Base-by-base conservation (phyloP, 2,797 vertebrate species). In the Craterocephalus amniculus region DNA sequence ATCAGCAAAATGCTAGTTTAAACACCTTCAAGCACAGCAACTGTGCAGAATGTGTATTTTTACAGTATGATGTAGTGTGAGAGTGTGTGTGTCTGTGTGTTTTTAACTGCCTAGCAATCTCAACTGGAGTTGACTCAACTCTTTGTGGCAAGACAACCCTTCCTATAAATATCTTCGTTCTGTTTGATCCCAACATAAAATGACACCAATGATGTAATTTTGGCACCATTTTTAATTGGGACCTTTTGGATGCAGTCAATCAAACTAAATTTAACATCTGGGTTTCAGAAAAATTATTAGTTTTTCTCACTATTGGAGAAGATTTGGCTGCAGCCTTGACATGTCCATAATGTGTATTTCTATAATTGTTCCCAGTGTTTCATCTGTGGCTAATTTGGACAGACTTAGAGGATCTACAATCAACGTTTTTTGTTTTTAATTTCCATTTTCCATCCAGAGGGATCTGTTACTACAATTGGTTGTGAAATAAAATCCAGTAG, bases 21-120 rank as follows among this genome's bases (percentile, higher is more conserved):
- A 77, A 74, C 12, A n/a, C 48, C 13, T 69, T 62, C 29, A 43
- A 56, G 52, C n/a, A 20, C 18, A 57, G 10, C 29, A 45, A 54
- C 27, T 63, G 51, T 67, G 61, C 63, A 51, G 35, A 73, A 16
- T 62, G 8, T 81, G 58, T 73, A 26, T 22, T 51, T 36, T 62
- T 71, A 80, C 14, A 61, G 61, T 35, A 29, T 24, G 26, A 27
- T 14, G 38, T 38, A 38, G 4, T 48, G 24, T 29, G 16, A n/a
- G 16, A n/a, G 27, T 65, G 14, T 22, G 4, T 54, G 24, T 31
- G 22, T 26, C 12, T 24, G 24, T 66, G 38, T 40, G 24, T 71
- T 12, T 16, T 56, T 54, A 55, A 69, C 24, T 61, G 35, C 57
- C 45, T 10, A 66, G 6, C 58, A 72, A 67, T 63, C 48, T 75